phyloP scores from a whole-genome alignment of 2,797 vertebrate genomes.

The Propithecus deckenii region DNA sequence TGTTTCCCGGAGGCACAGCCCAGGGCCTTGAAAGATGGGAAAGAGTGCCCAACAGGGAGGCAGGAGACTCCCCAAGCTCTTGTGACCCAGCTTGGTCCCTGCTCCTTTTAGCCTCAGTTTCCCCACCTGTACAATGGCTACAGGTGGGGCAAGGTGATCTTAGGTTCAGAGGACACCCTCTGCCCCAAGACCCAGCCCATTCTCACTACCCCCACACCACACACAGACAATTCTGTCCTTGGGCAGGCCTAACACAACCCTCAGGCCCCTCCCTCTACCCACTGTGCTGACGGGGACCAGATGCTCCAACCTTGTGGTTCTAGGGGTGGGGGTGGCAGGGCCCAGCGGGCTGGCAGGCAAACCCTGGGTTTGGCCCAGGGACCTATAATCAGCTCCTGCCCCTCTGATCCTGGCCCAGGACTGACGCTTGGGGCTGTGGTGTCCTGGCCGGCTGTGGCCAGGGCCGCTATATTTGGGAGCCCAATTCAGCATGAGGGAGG shows the following conservation, averaged over 20 bases:
- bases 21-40: slow-evolving; percentile 40
- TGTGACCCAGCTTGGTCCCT: not conserved
- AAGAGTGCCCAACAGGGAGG: not conserved
- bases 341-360: slow-evolving; percentile 71
- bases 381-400: slow-evolving; percentile 80
- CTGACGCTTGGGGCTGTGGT: slow-evolving; percentile 79
- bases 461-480: slow-evolving; percentile 80
- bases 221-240: slow-evolving; percentile 79
- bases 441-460: slow-evolving; percentile 77
- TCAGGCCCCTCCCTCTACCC: slow-evolving; percentile 71
- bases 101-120: slow-evolving; percentile 55
- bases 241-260: slow-evolving; percentile 61
- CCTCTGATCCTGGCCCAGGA: slow-evolving; percentile 71
- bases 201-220: slow-evolving; percentile 59
- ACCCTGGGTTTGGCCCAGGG: slow-evolving; percentile 74
- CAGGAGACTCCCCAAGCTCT: not conserved
- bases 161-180: not conserved
- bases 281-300: slow-evolving; percentile 80
- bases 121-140: slow-evolving; percentile 1
- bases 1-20: slow-evolving; percentile 53
- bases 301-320: slow-evolving; percentile 80
- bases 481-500: slow-evolving; percentile 58
- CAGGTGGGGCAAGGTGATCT: too few relatives aligned
- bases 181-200: not conserved
- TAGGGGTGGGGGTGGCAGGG: slow-evolving; percentile 64